Evolutionary conservation across 2,797 vertebrate species (phyloP), one percentile per base, ranked within the genome.

Genomic region (Tadarida brasiliensis): DNA sequence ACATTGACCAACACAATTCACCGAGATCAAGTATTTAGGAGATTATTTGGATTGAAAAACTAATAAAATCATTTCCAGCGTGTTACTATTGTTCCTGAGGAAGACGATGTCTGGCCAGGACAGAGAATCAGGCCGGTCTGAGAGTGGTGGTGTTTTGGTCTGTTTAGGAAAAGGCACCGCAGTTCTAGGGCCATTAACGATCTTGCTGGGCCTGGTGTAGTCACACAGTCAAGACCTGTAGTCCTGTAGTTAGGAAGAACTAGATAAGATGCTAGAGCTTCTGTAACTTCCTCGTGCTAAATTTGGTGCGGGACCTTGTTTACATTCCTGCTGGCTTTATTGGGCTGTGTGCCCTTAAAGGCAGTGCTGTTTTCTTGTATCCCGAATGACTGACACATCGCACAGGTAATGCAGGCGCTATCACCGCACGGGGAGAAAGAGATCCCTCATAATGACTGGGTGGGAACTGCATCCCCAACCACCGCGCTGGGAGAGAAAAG

Each of bases 31-130:
- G 65, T 47, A 81, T 63, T 90, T 87, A 90, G 33, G 26, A 87
- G 39, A 90, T 70, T 81, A 76, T 35, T 63, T 93, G 20, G 68
- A 82, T 70, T 92, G 89, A 33, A 70, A 73, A 81, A 78, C 73
- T 67, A 87, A 71, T 14, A 47, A 91, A 78, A 54, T 8, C 16
- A 67, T 90, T 93, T 87, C 33, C 73, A 94, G 74, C 35, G 17
- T 61, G 20, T 76, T 47, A 30, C n/a, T 39, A 1, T 51, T 87
- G 44, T 47, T 88, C 44, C 28, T 20, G 2, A 88, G 70, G 5
- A 85, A 82, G 7, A 63, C 22, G 67, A 20, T 68, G 61, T 90
- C 82, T 65, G 20, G 2, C 44, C 30, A 63, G 12, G 15, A 87
- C 26, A 83, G 33, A 85, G 59, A 90, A 88, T 57, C 22, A 24